Evolutionary conservation across 2,113 vertebrate species (phyloP).

Genomic region (Zootoca vivipara): DNA sequence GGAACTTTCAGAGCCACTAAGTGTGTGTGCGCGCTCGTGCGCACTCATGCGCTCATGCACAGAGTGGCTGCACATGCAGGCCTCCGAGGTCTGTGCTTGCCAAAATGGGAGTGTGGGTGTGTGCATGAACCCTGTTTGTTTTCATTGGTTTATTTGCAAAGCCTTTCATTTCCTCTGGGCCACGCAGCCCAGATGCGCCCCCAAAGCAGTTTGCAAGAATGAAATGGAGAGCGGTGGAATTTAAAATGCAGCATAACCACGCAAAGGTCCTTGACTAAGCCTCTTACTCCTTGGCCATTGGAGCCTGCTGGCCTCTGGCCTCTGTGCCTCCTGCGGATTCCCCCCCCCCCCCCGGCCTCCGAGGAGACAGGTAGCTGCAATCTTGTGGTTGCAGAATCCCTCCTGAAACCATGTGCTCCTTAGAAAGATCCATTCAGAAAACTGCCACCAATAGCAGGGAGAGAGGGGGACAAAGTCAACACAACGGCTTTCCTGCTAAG

Average conservation of each 20-base stretch:
- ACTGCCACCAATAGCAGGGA: too few species aligned
- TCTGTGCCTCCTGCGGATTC: too few species aligned
- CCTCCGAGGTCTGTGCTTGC: not conserved
- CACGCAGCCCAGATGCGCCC: not conserved
- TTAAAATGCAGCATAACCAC: not conserved
- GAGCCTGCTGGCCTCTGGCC: too few species aligned
- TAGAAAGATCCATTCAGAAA: too few species aligned
- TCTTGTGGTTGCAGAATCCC: too few species aligned
- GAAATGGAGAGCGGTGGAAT: not conserved
- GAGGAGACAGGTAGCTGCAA: too few species aligned
- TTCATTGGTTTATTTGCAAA: not conserved
- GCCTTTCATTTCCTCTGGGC: not conserved
- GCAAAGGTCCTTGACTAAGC: not conserved
- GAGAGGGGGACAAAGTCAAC: too few species aligned
- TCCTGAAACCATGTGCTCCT: too few species aligned
- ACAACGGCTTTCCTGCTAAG: too few species aligned
- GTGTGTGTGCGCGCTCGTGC: not conserved
- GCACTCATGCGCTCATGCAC: not conserved
- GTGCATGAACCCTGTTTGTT: not conserved
- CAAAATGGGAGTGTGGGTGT: not conserved
- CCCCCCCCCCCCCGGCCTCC: too few species aligned
- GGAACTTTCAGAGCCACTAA: not conserved
- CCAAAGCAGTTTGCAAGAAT: not conserved
- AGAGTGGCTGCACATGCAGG: too few species aligned
- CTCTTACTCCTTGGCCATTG: too few species aligned